A percentile compares a stretch with the other conserved stretches of the same genome.
Evolutionary conservation across 2,888 invertebrate genomes (phyloP).

Genomic region (Leucozona laternaria): DNA sequence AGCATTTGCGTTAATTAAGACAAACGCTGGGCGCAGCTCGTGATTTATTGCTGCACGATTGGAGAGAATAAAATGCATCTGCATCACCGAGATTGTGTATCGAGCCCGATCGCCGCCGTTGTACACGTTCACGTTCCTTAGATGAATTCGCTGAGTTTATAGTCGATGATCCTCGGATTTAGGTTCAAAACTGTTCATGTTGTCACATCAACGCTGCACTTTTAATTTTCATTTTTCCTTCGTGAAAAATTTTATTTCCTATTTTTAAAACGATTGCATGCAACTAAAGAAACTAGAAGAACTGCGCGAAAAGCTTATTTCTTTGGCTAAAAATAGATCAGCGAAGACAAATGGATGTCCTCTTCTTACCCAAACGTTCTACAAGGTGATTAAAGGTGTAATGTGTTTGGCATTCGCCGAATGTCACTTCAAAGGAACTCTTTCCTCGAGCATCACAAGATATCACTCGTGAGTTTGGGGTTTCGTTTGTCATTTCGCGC

Average conservation of each 20-base stretch:
- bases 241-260: conserved; percentile 34
- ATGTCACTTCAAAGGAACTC: conserved; percentile 70
- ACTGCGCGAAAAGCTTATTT: conserved; percentile 62
- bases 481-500: conserved; percentile 71
- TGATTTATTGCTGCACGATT: conserved; percentile 68
- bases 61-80: conserved; percentile 69
- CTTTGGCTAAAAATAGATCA: conserved; percentile 26
- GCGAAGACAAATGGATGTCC: conserved; percentile 32
- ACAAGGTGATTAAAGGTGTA: conserved; percentile 73
- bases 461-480: conserved; percentile 52
- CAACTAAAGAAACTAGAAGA: neutral
- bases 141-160: conserved; percentile 40
- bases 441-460: conserved; percentile 1
- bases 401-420: conserved; percentile 70
- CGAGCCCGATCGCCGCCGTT: conserved; percentile 70
- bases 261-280: conserved; percentile 40
- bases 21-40: conserved; percentile 71
- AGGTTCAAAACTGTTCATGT: conserved; percentile 72
- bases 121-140: conserved; percentile 33
- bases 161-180: conserved; percentile 51
- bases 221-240: conserved; percentile 18
- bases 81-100: conserved; percentile 69
- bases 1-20: conserved; percentile 74
- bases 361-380: conserved; percentile 45
- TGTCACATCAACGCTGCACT: conserved; percentile 72